Base-by-base conservation (phyloP, 2,797 vertebrate species). In the Onychomys arenicola region DNA sequence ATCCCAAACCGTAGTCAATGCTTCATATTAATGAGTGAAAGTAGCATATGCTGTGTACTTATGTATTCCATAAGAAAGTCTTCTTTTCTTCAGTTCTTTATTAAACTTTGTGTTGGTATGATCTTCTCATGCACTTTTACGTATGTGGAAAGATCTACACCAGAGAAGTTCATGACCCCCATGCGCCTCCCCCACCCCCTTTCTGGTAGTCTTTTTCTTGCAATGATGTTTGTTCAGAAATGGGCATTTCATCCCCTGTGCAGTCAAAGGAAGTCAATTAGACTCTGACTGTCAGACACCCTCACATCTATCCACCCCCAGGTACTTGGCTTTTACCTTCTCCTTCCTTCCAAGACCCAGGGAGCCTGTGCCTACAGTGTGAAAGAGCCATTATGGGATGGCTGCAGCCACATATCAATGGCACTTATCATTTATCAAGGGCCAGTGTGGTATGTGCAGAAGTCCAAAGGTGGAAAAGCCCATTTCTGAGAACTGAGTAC, bases 171-270 rank as follows among this genome's bases (percentile, higher is more conserved):
- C 78, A 21, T 75, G 23, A 49, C 2, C 49, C 91, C 57, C 40
- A 5, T 49, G 80, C 19, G 0, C 34, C 6, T 2, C 13, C 2
- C 34, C 2, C n/a, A n/a, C n/a, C 13, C 37, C 12, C 4, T 7
- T 75, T 89, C 43, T 83, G 19, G 10, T 52, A 55, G 73, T 77
- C 89, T 90, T 93, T 90, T 67, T 17, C 13, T 82, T 37, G 25
- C 5, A 69, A 65, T 40, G 34, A 12, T 34, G 81, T 94, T 77
- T 92, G 52, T 88, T 80, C 59, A 80, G 81, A 93, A 80, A n/a
- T 77, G 21, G 32, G 37, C 61, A 40, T 92, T 55, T 76, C 34
- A 17, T 71, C 16, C 32, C 6, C 5, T 37, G 16, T 27, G 2
- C 25, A 75, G 21, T 86, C 63, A 55, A 49, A 3, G 34, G 23